Conservation (phyloP, 2,888 invertebrate species). For the Orthosia gracilis region DNA sequence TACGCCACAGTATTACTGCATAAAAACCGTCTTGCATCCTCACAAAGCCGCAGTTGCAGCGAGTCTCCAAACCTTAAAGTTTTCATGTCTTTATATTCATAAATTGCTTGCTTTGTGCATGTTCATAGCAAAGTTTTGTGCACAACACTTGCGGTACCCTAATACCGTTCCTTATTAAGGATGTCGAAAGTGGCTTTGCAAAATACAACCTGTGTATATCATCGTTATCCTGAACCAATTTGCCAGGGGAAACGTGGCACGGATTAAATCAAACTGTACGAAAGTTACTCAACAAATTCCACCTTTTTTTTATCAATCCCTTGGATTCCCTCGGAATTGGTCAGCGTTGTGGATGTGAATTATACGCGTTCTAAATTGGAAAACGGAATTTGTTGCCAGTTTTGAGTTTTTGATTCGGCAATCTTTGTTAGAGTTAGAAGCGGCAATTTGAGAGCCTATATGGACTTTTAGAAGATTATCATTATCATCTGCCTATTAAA, state of each 20-base stretch:
- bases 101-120: conserved; percentile 32
- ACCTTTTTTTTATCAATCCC: conserved; percentile 67
- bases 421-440: conserved; percentile 41
- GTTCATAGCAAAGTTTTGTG: conserved; percentile 14
- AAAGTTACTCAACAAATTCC: conserved; percentile 68
- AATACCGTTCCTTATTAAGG: conserved; percentile 49
- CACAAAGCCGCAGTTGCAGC: background rate
- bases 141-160: conserved; percentile 38
- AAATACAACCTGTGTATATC: conserved; percentile 72
- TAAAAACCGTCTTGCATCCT: background rate
- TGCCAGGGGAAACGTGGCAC: conserved; percentile 68
- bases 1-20: background rate
- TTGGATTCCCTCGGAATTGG: conserved; percentile 59
- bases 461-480: no score
- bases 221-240: conserved; percentile 77
- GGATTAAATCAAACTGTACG: conserved; percentile 71
- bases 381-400: conserved; percentile 48
- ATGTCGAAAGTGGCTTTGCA: conserved; percentile 66
- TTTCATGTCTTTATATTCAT: conserved; percentile 24
- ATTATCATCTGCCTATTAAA: no score
- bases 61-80: conserved; percentile 9
- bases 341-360: conserved; percentile 64
- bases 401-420: conserved; percentile 50
- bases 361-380: conserved; percentile 65
- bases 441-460: conserved; percentile 20